Percentiles rank a stretch among this genome's conserved stretches.
Evolutionary conservation across 2,888 invertebrate genomes (phyloP).

Genomic region (Habrosyne pyritoides): DNA sequence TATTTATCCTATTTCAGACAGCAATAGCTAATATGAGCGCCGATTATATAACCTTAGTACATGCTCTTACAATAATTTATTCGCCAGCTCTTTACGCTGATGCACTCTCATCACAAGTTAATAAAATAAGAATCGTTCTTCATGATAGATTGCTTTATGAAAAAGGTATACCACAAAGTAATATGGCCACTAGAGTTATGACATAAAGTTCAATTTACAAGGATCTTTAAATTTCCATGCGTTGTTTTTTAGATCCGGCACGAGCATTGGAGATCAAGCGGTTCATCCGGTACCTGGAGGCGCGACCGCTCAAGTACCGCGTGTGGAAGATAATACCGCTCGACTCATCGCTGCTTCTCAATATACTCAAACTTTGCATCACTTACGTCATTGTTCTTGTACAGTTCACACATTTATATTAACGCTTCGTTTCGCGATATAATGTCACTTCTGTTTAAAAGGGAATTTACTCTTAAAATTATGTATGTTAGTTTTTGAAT

Average conservation of each 20-base stretch:
- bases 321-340: slow-evolving; percentile 27
- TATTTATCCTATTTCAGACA: slow-evolving; percentile 5
- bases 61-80: slow-evolving; percentile 18
- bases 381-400: slow-evolving; percentile 32
- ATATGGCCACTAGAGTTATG: no score
- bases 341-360: slow-evolving; percentile 21
- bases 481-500: no score
- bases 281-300: slow-evolving; percentile 25
- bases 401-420: slow-evolving; percentile 25
- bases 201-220: no score
- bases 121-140: slow-evolving; percentile 15
- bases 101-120: slow-evolving; percentile 12
- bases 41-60: slow-evolving; percentile 13
- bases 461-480: not conserved
- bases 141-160: slow-evolving; percentile 18
- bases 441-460: no score
- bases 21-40: not conserved
- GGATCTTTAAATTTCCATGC: no score
- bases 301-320: slow-evolving; percentile 20
- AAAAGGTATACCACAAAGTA: no score
- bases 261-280: slow-evolving; percentile 7
- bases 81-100: slow-evolving; percentile 21
- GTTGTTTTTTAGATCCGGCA: slow-evolving; percentile 14
- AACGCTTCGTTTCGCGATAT: not conserved
- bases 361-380: slow-evolving; percentile 24